Evolutionary conservation across 2,888 invertebrate genomes (phyloP).

Genomic region (Philonicus albiceps): DNA sequence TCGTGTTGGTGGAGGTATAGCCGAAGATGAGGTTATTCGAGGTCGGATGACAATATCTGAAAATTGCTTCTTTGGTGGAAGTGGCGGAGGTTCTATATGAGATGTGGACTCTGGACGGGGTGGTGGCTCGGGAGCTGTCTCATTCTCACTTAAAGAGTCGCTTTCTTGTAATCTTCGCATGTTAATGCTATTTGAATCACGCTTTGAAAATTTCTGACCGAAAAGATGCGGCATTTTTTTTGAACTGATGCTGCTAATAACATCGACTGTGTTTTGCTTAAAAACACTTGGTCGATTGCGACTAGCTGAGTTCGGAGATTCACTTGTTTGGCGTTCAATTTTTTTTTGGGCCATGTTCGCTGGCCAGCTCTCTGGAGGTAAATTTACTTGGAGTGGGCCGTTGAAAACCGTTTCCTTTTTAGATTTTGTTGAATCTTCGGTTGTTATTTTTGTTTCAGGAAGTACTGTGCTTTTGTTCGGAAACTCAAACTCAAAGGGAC

Average conservation of each 20-base stretch:
- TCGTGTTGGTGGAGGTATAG: slow-evolving; percentile 52
- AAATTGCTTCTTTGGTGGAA: slow-evolving; percentile 75
- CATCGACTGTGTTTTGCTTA: slow-evolving; percentile 64
- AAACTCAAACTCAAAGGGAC: slow-evolving; percentile 59
- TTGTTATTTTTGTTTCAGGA: slow-evolving; percentile 53
- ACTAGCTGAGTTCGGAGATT: slow-evolving; percentile 52
- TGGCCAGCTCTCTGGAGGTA: slow-evolving; percentile 69
- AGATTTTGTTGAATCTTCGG: slow-evolving; percentile 57
- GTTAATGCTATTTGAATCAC: slow-evolving; percentile 62
- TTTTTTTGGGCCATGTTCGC: slow-evolving; percentile 39
- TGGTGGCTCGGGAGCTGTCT: slow-evolving; percentile 62
- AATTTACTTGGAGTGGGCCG: slow-evolving; percentile 73
- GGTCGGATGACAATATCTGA: slow-evolving; percentile 67
- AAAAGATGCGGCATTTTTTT: slow-evolving; percentile 64
- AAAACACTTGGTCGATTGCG: slow-evolving; percentile 54
- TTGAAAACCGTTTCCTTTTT: slow-evolving; percentile 65
- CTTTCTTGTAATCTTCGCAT: slow-evolving; percentile 63
- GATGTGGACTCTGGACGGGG: slow-evolving; percentile 61
- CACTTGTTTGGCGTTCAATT: slow-evolving; percentile 53
- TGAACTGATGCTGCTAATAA: slow-evolving; percentile 63
- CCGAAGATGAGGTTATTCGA: slow-evolving; percentile 53
- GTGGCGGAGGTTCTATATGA: slow-evolving; percentile 74
- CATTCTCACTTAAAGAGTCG: slow-evolving; percentile 63
- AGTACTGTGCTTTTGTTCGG: slow-evolving; percentile 47
- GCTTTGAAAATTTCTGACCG: slow-evolving; percentile 62